Percentiles rank a stretch among this genome's conserved stretches.
These are phyloP conservation scores for Malaclemys terrapin DNA, from an alignment of 2,113 vertebrate species.

Conservation along the genomic window DNA sequence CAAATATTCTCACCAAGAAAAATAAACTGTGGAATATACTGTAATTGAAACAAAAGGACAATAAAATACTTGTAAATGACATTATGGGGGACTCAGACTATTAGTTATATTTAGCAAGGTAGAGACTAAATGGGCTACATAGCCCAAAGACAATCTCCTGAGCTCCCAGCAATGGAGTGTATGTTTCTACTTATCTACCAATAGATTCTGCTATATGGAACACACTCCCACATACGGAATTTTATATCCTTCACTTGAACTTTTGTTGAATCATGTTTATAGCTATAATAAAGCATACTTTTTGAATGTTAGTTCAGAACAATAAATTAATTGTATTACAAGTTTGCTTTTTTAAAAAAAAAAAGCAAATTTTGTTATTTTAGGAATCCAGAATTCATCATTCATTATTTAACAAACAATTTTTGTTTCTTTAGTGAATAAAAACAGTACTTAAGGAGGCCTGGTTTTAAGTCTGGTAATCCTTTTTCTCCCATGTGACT, in stretches of 20 bases:
- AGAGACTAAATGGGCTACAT: neutral
- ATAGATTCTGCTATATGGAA: neutral
- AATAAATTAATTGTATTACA: neutral
- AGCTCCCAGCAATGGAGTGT: rapidly evolving
- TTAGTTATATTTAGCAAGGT: neutral
- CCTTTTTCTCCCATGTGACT: neutral
- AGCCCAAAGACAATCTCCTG: rapidly evolving
- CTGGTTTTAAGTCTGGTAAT: neutral
- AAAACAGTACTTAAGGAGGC: neutral
- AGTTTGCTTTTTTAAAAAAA: neutral
- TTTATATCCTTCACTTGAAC: neutral
- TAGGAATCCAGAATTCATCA: neutral
- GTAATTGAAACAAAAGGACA: neutral
- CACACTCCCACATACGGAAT: neutral
- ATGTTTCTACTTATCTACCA: neutral
- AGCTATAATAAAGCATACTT: slow-evolving; percentile 7
- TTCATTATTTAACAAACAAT: neutral
- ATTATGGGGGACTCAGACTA: neutral
- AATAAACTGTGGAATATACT: neutral
- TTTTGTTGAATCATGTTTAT: neutral
- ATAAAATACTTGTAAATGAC: neutral
- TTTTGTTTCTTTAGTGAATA: neutral
- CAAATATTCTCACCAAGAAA: neutral
- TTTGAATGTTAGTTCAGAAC: neutral
- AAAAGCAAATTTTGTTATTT: neutral